Base-by-base conservation (phyloP, 2,888 invertebrate genomes). In the Polietes domitor region DNA sequence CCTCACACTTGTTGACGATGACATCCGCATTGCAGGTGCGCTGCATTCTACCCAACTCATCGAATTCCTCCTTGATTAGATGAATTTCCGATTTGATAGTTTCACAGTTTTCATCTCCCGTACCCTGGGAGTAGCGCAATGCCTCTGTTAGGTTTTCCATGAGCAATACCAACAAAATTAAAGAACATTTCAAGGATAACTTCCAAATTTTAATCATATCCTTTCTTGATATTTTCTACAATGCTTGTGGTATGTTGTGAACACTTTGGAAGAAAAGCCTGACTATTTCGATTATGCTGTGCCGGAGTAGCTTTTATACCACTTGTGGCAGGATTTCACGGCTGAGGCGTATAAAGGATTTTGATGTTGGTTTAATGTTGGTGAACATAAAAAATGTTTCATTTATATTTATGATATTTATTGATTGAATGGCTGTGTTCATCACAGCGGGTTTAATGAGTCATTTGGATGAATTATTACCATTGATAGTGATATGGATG, bases 1-100 rank as follows among this genome's bases (percentile, higher is more conserved):
- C 98, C 92, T 98, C 98, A 90, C 98, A 98, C 93, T 98, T 98
- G 90, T 97, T 98, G 0, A 98, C 97, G 15, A 94, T 95, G 58
- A 98, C 94, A 92, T 97, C 97, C 0, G 97, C 97, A 90, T 96
- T 97, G 90, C 98, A 98, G 15, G 97, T 97, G 89, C 98, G 93
- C 88, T 95, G 94, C 88, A 98, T 93, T 87, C 96, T 93, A n/a
- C 97, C 97, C 88, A 96, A 93, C 86, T 97, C 97, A 89, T 97
- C 96, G 89, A 96, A 97, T 91, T 98, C 97, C 93, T 98, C 98
- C 96, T 98, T 98, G 70, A 96, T 96, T 84, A 98, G 93, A 91
- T 97, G 97, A 89, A 98, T 95, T 92, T 97, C 97, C 9, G 97
- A 96, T 73, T 96, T 96, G 79, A 97, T 92, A 2, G 97, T 97